Conservation (phyloP, 1,140 invertebrate genomes). For the Asobara japonica region DNA sequence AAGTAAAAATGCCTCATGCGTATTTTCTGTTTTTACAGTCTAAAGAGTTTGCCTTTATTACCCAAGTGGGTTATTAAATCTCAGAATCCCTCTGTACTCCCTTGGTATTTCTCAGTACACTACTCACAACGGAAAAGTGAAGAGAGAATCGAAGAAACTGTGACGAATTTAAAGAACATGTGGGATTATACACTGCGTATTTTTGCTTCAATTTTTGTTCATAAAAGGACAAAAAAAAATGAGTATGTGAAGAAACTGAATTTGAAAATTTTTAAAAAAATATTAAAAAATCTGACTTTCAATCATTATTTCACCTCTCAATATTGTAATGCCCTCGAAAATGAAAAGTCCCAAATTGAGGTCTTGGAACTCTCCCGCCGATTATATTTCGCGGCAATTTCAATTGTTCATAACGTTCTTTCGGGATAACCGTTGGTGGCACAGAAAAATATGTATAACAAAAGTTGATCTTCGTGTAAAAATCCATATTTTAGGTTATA, state of each 20-base stretch:
- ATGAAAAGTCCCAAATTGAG: too few species aligned
- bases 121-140: conserved; percentile 25
- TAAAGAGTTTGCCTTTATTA: conserved; percentile 33
- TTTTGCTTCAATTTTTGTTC: conserved; percentile 38
- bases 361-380: too few species aligned
- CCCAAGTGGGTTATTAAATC: conserved; percentile 47
- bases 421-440: too few species aligned
- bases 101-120: neutral
- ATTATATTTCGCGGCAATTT: too few species aligned
- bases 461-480: too few species aligned
- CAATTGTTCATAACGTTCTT: too few species aligned
- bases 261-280: neutral
- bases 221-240: neutral
- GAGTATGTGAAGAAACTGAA: neutral
- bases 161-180: conserved; percentile 56
- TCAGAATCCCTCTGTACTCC: conserved; percentile 45
- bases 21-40: conserved; percentile 6
- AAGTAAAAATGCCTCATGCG: neutral
- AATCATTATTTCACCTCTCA: too few species aligned
- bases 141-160: conserved; percentile 51
- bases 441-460: too few species aligned
- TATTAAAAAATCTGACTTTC: neutral
- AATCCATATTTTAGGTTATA: too few species aligned
- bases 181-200: conserved; percentile 52
- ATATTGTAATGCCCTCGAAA: too few species aligned